These are phyloP conservation scores for Dicyrtoma fusca DNA, from an alignment of 2,888 invertebrate genomes.

Conservation along the genomic window DNA sequence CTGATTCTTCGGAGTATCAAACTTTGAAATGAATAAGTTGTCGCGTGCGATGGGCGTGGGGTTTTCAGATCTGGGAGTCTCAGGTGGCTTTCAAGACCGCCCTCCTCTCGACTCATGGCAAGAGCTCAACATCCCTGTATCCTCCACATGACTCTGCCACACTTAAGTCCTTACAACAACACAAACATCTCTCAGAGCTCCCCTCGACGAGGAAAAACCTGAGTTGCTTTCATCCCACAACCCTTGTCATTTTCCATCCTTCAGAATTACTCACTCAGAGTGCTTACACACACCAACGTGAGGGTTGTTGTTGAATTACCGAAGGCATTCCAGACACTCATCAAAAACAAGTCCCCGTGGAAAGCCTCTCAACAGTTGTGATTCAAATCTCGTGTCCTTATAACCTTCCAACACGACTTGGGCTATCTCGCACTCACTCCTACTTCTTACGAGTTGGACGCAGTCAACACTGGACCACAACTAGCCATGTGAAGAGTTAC, in stretches of 20 bases:
- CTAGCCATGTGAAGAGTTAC: too few species aligned
- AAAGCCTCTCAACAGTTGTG: slow-evolving; percentile 10
- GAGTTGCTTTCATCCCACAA: slow-evolving; percentile 15
- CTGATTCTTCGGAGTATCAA: background rate
- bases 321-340: slow-evolving; percentile 27
- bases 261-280: slow-evolving; percentile 22
- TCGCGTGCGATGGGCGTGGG: slow-evolving; percentile 56
- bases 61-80: slow-evolving; percentile 50
- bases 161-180: too few species aligned
- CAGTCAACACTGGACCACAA: too few species aligned
- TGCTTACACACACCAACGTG: background rate
- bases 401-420: too few species aligned
- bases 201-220: slow-evolving; percentile 7
- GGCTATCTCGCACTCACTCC: too few species aligned
- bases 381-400: background rate
- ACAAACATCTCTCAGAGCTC: slow-evolving; percentile 17
- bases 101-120: slow-evolving; percentile 21
- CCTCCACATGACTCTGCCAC: too few species aligned
- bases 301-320: slow-evolving; percentile 25
- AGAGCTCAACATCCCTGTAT: background rate
- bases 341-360: slow-evolving; percentile 21
- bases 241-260: slow-evolving; percentile 40
- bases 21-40: slow-evolving; percentile 44
- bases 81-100: slow-evolving; percentile 25
- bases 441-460: too few species aligned